Conservation (phyloP, 2,113 vertebrate genomes). For the Cyanocitta stelleri region DNA sequence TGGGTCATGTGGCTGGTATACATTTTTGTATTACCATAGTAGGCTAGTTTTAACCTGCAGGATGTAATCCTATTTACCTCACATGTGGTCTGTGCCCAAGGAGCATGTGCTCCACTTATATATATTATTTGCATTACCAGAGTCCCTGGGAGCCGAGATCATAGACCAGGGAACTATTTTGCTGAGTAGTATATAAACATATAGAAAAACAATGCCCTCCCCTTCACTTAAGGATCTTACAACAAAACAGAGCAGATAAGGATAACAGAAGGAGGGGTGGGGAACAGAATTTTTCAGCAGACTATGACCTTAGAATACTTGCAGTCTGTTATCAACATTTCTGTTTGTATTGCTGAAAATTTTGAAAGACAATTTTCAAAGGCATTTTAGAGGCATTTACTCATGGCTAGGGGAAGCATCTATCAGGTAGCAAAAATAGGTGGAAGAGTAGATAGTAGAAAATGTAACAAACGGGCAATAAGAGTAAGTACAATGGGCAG, state of each 20-base stretch:
- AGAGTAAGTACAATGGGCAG: not conserved
- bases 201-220: not conserved
- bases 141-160: not conserved
- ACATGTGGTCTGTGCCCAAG: slow-evolving; percentile 51
- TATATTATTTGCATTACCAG: slow-evolving; percentile 10
- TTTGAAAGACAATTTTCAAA: not conserved
- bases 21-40: slow-evolving; percentile 57
- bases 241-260: not conserved
- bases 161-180: not conserved
- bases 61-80: slow-evolving; percentile 65
- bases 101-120: slow-evolving; percentile 7
- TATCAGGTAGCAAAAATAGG: not conserved
- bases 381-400: not conserved
- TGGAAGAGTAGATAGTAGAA: not conserved
- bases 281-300: not conserved
- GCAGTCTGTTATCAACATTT: not conserved
- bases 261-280: not conserved
- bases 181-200: not conserved
- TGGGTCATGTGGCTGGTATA: slow-evolving; percentile 55
- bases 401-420: not conserved
- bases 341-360: not conserved
- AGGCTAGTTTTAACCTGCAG: slow-evolving; percentile 57
- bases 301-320: not conserved
- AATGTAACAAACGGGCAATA: not conserved
- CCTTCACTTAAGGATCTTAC: not conserved